Evolutionary conservation across 2,797 vertebrate species (phyloP), one percentile per base, ranked within the genome.

Genomic region (Otolemur crassicaudatus): DNA sequence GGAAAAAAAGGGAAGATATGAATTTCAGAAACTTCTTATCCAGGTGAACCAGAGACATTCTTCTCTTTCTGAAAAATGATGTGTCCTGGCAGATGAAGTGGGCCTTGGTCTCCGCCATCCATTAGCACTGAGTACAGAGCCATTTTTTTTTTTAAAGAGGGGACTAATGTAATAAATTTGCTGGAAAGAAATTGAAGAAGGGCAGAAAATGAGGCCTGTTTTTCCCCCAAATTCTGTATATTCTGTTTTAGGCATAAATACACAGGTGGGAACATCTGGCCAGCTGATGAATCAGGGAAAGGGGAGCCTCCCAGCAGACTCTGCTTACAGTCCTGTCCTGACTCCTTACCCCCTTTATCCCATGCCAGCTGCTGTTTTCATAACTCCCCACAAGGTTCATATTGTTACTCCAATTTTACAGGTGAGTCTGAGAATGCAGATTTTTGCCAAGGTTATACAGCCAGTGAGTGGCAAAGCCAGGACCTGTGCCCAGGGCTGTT

Each of bases 11-110:
- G 58, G 70, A 94, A 91, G 60, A 43, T 46, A 69, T 80, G 76
- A 67, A 77, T 82, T 94, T 88, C 79, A 81, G 92, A 63, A 82
- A 77, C 37, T 58, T 90, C 86, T 72, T 88, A 85, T 58, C 67
- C 37, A 3, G 29, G 60, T 72, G 46, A 46, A 90, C 53, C 60
- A 92, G 84, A 93, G 83, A 72, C 58, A 67, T 29, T 58, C 31
- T 84, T 83, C 67, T 46, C 16, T 19, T 81, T 73, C 43, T 87
- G 95, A 92, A 90, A 87, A 97, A 94, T 0, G 65, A 53, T 3
- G 6, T 4, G 2, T 53, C 70, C 81, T 19, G 63, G 27, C 67
- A 22, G 75, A 63, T 56, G 65, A 67, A 80, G 65, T 40, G 29
- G 2, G 1, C 14, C 2, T 19, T 31, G 2, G 89, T 37, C 37